Conservation (phyloP, 2,113 vertebrate species). For the Heterochromis multidens region DNA sequence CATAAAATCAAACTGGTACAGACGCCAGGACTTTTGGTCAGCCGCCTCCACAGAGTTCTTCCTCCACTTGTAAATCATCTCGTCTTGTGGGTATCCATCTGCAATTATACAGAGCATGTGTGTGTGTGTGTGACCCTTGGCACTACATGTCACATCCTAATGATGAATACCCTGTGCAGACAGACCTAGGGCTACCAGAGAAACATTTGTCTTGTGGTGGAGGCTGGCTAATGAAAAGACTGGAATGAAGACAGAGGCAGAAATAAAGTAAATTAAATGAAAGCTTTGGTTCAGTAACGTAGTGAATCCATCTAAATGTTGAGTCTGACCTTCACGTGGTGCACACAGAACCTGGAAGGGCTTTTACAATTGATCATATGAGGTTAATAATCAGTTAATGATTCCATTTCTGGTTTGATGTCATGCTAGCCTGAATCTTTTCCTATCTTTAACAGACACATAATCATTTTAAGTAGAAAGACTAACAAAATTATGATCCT, state of each 20-base stretch:
- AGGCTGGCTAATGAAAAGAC: conserved; percentile 65
- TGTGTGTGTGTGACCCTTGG: conserved; percentile 33
- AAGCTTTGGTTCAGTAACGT: conserved; percentile 51
- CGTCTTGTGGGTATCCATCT: conserved; percentile 96
- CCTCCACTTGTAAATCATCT: conserved; percentile 96
- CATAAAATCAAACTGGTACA: conserved; percentile 98
- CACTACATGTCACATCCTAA: conserved; percentile 16
- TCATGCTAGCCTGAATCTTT: background rate
- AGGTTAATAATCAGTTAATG: conserved; percentile 42
- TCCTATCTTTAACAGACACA: background rate
- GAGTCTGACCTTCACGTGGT: conserved; percentile 48
- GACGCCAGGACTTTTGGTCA: conserved; percentile 94
- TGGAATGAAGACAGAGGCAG: conserved; percentile 50
- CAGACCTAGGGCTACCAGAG: conserved; percentile 36
- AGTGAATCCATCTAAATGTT: conserved; percentile 51
- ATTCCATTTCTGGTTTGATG: background rate
- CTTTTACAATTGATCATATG: conserved; percentile 22
- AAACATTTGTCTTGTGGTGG: conserved; percentile 46
- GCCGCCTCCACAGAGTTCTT: conserved; percentile 93
- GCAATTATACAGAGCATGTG: conserved; percentile 68
- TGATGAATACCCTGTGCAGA: conserved; percentile 53
- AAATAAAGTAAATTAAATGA: conserved; percentile 55
- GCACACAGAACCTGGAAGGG: background rate
- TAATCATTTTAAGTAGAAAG: conserved; percentile 24
- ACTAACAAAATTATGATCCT: conserved; percentile 42